Evolutionary conservation across 1,140 invertebrate species (phyloP).

Genomic region (Zelostemma sp.): DNA sequence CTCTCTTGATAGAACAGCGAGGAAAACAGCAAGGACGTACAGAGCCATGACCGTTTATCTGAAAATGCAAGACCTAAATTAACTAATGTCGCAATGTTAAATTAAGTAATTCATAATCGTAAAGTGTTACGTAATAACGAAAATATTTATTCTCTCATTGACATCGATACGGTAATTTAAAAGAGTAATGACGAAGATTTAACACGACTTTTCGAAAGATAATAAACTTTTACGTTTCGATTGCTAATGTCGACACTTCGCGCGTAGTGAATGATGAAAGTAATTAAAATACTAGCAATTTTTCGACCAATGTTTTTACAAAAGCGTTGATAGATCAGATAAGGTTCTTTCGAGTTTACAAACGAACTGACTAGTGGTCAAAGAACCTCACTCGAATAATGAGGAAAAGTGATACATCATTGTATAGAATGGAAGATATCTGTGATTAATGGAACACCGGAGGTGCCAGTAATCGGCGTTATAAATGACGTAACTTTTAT

Average conservation of each 20-base stretch:
- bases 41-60: conserved; percentile 14
- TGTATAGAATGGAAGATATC: conserved; percentile 24
- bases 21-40: conserved; percentile 5
- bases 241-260: neutral
- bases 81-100: neutral
- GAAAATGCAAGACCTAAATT: conserved; percentile 10
- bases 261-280: neutral
- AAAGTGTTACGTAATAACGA: neutral
- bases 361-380: conserved; percentile 1
- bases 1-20: conserved; percentile 8
- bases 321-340: neutral
- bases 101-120: too few relatives aligned
- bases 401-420: conserved; percentile 32
- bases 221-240: too few relatives aligned
- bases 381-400: conserved; percentile 15
- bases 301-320: too few relatives aligned
- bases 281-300: neutral
- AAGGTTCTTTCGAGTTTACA: neutral
- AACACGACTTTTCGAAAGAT: too few relatives aligned
- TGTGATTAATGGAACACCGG: conserved; percentile 35
- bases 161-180: too few relatives aligned
- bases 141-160: neutral
- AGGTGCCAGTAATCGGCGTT: conserved; percentile 26
- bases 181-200: too few relatives aligned
- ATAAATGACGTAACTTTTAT: conserved; percentile 31